Evolutionary conservation across 2,888 invertebrate species (phyloP).

Genomic region (Ferrisia virgata): DNA sequence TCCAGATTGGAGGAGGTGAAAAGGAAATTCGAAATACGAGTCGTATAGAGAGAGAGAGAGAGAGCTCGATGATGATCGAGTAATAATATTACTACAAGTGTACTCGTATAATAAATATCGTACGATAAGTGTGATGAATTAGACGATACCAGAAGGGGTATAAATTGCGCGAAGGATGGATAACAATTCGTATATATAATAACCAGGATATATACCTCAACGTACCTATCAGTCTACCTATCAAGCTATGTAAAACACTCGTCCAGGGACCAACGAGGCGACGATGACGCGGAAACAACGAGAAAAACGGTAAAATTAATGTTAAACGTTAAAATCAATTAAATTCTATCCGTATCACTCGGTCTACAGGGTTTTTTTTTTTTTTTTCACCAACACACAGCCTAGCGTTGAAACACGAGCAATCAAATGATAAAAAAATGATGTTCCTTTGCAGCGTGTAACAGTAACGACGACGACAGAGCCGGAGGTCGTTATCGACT

Average conservation of each 20-base stretch:
- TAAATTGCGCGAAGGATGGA: neutral
- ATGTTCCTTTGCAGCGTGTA: neutral
- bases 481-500: slow-evolving; percentile 13
- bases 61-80: too few species aligned
- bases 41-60: too few species aligned
- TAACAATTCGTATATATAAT: neutral
- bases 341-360: slow-evolving; percentile 22
- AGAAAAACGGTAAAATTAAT: slow-evolving; percentile 20
- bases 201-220: neutral
- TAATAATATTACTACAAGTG: neutral
- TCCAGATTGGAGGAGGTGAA: too few species aligned
- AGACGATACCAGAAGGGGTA: neutral
- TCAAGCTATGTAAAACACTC: neutral
- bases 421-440: slow-evolving; percentile 27
- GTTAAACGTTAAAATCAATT: slow-evolving; percentile 20
- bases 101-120: neutral
- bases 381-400: neutral
- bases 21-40: too few species aligned
- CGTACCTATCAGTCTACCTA: too few species aligned
- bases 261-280: too few species aligned
- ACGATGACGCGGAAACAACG: neutral
- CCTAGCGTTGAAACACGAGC: neutral
- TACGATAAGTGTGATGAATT: neutral
- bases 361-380: neutral
- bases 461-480: neutral